These are phyloP conservation scores for Homarus gammarus DNA, from an alignment of 2,888 invertebrate species.

Conservation along the genomic window DNA sequence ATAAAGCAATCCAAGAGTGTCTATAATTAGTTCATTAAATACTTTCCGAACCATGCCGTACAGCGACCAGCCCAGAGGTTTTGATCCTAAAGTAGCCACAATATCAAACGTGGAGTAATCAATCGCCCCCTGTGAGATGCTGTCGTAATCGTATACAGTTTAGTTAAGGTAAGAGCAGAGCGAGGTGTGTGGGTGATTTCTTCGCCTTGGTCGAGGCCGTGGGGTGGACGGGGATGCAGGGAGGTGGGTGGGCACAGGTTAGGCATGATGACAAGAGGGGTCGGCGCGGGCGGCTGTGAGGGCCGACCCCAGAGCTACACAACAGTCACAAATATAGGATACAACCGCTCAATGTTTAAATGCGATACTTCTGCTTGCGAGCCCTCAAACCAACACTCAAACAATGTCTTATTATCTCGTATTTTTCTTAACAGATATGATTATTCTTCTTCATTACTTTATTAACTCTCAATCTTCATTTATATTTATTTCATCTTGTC, in stretches of 20 bases:
- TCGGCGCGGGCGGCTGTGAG: constrained; percentile 4
- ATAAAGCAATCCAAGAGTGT: constrained; percentile 14
- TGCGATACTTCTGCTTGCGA: too few species aligned
- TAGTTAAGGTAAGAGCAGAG: constrained; percentile 1
- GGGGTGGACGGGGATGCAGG: constrained; percentile 4
- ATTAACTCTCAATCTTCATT: too few species aligned
- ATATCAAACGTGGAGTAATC: neutral
- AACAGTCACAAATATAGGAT: too few species aligned
- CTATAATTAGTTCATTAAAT: constrained; percentile 32
- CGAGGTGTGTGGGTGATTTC: constrained; percentile 7
- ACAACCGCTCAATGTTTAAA: too few species aligned
- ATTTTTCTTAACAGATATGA: neutral
- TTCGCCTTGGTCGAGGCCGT: too few species aligned
- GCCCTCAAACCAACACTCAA: too few species aligned
- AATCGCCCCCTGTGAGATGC: neutral
- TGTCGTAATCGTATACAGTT: neutral
- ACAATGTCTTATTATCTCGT: too few species aligned
- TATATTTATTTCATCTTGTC: neutral
- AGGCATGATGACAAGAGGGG: constrained; percentile 9
- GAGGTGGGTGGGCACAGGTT: constrained; percentile 11
- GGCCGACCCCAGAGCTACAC: neutral
- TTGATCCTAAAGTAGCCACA: neutral
- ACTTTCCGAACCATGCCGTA: constrained; percentile 12
- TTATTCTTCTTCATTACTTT: neutral
- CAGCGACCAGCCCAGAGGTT: too few species aligned